phyloP scores from a whole-genome alignment of 2,113 vertebrate species.

The Naja naja region DNA sequence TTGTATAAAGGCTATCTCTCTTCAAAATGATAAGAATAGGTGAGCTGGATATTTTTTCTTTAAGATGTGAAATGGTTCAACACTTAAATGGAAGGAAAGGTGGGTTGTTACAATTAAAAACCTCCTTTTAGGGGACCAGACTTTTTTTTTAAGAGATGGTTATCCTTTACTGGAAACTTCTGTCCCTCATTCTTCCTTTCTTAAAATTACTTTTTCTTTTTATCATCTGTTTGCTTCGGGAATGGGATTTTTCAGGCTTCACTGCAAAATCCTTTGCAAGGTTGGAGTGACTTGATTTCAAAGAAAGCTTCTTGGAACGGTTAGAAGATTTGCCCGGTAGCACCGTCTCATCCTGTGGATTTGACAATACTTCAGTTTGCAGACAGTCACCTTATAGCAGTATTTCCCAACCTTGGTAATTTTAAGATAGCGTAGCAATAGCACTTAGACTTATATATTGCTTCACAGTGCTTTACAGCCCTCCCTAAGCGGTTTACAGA shows the following conservation, averaged over 20 bases:
- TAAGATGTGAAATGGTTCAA: background rate
- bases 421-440: background rate
- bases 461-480: background rate
- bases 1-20: background rate
- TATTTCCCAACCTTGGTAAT: background rate
- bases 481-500: background rate
- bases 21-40: background rate
- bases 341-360: background rate
- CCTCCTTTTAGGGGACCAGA: too few relatives aligned
- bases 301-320: background rate
- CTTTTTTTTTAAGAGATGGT: background rate
- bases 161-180: background rate
- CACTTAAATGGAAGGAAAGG: background rate
- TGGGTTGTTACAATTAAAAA: background rate
- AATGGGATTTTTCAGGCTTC: background rate
- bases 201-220: background rate
- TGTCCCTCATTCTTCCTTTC: background rate
- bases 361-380: background rate
- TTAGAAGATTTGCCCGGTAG: background rate
- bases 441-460: background rate
- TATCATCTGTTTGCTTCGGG: background rate
- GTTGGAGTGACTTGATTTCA: background rate
- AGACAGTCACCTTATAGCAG: background rate
- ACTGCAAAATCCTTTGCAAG: background rate
- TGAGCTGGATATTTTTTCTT: background rate